Evolutionary conservation across 2,888 invertebrate genomes (phyloP).

Genomic region (Troides oblongomaculatus): DNA sequence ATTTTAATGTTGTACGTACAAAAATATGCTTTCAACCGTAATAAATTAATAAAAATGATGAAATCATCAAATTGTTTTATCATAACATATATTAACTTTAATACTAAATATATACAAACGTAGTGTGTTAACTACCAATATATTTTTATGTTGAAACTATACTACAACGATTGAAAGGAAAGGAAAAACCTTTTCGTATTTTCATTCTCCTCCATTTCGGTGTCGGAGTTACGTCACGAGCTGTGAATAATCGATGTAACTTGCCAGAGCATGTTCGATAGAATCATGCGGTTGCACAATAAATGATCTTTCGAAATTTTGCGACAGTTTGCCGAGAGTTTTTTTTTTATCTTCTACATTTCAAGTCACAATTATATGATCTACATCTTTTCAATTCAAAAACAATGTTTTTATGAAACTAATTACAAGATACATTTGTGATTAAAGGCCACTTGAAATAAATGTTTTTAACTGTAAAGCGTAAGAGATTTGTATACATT

Average conservation of each 20-base stretch:
- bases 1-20: not conserved
- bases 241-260: constrained; percentile 2
- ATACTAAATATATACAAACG: too few species aligned
- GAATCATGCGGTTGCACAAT: not conserved
- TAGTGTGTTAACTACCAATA: too few species aligned
- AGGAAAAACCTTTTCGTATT: not conserved
- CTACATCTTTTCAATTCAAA: not conserved
- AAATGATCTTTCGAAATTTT: constrained; percentile 2
- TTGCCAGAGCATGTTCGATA: constrained; percentile 2
- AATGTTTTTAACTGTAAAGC: too few species aligned
- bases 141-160: not conserved
- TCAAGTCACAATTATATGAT: not conserved
- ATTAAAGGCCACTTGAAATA: too few species aligned
- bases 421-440: too few species aligned
- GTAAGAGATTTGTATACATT: too few species aligned
- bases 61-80: too few species aligned
- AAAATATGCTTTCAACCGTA: not conserved
- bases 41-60: too few species aligned
- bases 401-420: not conserved
- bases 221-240: constrained; percentile 1
- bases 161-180: not conserved
- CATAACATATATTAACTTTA: too few species aligned
- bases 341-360: not conserved
- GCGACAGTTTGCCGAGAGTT: not conserved
- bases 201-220: not conserved